Evolutionary conservation across 2,797 vertebrate genomes (phyloP), one percentile per base, ranked within the genome.

Genomic region (Urocyon cinereoargenteus): DNA sequence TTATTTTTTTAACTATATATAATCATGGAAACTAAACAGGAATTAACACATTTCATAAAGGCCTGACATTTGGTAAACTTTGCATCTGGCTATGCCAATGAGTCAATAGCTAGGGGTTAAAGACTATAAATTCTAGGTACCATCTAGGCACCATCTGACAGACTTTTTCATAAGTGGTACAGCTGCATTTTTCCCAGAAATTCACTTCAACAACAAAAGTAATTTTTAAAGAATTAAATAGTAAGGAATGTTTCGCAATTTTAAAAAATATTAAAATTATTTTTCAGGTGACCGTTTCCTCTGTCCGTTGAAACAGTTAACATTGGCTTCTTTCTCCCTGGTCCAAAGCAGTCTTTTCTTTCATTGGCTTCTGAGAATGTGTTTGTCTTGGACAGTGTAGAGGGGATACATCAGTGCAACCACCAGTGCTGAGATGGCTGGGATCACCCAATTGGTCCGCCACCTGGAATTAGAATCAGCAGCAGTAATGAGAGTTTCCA

Each of bases 361-460:
- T 93, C 91, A 28, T 6, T 4, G 86, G 88, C 51, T 36, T 96
- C 79, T 70, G 88, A 88, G 59, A 75, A 95, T 49, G 72, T 1
- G 1, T 36, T 98, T 98, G 57, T 98, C 98, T 28, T 99, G 99
- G 0, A 97, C 75, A 88, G 97, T 98, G 97, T 99, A 99, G 70
- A 99, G 81, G 82, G 98, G 99, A 97, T 99, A 99, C 98, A 99
- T 98, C 94, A 99, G 70, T 4, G 99, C 99, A 92, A 99, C 98
- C 0, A 99, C 97, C 97, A 98, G 79, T 0, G 99, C 99, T 0
- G 98, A 99, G 96, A 99, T 85, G n/a, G 93, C 98, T 0, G 99
- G 99, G 91, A 99, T 99, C 97, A 99, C 94, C 99, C 99, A 99
- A 98, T 97, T 99, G 87, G 98, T 98, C 99, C 99, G 99, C 36